phyloP scores from a whole-genome alignment of 2,888 invertebrate species.

The Fragum fragum region DNA sequence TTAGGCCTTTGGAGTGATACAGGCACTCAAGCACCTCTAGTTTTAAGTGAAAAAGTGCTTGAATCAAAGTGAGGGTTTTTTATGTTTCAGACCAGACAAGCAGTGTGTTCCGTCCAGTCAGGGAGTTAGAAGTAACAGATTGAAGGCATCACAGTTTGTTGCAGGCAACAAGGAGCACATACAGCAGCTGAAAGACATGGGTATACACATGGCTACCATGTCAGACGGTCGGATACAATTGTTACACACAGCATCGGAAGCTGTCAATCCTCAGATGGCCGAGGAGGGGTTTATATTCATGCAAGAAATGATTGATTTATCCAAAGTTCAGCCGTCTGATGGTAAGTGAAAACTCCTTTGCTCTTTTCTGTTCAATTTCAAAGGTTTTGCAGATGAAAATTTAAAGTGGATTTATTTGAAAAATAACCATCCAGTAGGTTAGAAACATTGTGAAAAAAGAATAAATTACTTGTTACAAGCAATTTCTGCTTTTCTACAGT shows the following conservation, averaged over 20 bases:
- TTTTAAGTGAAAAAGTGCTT: no score
- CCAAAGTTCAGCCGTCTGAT: slow-evolving; percentile 89
- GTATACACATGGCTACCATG: slow-evolving; percentile 95
- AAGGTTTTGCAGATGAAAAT: no score
- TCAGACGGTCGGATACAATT: slow-evolving; percentile 97
- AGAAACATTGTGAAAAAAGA: no score
- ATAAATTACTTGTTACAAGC: no score
- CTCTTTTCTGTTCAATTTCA: no score
- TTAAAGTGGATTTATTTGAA: no score
- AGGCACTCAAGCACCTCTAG: no score
- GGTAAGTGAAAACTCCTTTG: slow-evolving; percentile 75
- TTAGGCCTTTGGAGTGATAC: no score
- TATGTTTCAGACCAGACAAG: not conserved
- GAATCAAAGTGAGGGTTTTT: no score
- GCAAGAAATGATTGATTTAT: slow-evolving; percentile 98
- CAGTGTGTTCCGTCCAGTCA: slow-evolving; percentile 7
- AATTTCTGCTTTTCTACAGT: no score
- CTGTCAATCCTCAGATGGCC: slow-evolving; percentile 94
- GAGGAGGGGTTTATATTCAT: slow-evolving; percentile 97
- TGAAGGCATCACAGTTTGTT: slow-evolving; percentile 88
- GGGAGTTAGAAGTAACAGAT: slow-evolving; percentile 59
- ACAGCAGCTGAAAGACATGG: slow-evolving; percentile 94
- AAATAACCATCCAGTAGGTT: no score
- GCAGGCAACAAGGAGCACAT: slow-evolving; percentile 96
- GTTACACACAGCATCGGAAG: slow-evolving; percentile 94